Percentiles rank a stretch among this genome's conserved stretches.
Evolutionary conservation across 2,113 vertebrate genomes (phyloP).

Genomic region (Zosterops hypoxanthus): DNA sequence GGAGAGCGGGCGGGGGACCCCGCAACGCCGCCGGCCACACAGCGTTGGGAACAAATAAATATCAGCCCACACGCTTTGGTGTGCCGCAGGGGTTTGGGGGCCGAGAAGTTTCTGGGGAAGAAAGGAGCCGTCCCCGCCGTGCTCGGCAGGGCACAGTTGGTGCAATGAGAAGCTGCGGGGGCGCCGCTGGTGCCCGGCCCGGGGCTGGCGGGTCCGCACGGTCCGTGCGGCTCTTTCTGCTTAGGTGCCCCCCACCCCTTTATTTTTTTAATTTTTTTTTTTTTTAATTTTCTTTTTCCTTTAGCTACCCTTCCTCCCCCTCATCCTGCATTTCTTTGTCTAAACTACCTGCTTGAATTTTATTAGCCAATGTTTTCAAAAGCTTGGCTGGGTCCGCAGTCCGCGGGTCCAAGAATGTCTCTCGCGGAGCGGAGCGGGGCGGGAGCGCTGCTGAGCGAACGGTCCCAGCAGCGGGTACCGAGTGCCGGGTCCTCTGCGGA

Average conservation of each 20-base stretch:
- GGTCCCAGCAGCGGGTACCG: background rate
- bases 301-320: background rate
- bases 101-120: slow-evolving; percentile 28
- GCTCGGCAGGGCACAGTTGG: background rate
- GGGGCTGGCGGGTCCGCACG: too few relatives aligned
- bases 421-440: background rate
- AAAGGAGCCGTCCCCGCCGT: background rate
- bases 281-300: too few relatives aligned
- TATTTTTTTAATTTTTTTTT: too few relatives aligned
- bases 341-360: slow-evolving; percentile 26
- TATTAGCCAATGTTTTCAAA: background rate
- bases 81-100: background rate
- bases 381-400: background rate
- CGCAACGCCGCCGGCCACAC: background rate
- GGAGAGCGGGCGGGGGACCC: background rate
- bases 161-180: background rate
- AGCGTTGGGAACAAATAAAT: background rate
- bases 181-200: background rate
- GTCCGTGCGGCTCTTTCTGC: too few relatives aligned
- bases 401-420: background rate
- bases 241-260: too few relatives aligned
- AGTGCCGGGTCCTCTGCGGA: slow-evolving; percentile 53
- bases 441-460: slow-evolving; percentile 12
- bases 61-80: background rate
- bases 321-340: background rate